Evolutionary conservation across 2,113 vertebrate genomes (phyloP).

Genomic region (Tiliqua scincoides): DNA sequence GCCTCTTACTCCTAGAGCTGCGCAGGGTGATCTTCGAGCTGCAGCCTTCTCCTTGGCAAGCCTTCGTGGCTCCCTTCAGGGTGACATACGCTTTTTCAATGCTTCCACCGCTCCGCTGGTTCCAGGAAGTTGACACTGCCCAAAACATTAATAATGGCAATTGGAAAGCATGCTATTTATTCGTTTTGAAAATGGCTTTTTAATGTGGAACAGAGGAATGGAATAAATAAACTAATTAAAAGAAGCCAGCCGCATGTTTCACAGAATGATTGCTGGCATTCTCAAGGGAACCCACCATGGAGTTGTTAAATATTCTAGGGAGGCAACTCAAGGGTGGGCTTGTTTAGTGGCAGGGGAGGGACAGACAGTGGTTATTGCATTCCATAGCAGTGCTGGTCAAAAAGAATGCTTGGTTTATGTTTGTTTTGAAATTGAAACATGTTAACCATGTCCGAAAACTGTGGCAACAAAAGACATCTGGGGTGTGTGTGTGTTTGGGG

Average conservation of each 20-base stretch:
- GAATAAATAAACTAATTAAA: conserved; percentile 43
- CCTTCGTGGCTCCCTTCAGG: conserved; percentile 4
- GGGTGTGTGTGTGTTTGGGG: conserved; percentile 18
- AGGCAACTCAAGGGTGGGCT: neutral
- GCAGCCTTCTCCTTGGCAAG: conserved; percentile 38
- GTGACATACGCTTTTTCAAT: conserved; percentile 39
- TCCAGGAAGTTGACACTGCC: conserved; percentile 49
- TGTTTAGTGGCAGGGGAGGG: neutral
- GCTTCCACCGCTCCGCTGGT: conserved; percentile 56
- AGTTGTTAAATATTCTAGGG: neutral
- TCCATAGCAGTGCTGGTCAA: conserved; percentile 22
- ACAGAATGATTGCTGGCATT: neutral
- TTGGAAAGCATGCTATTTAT: conserved; percentile 47
- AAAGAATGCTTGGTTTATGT: conserved; percentile 29
- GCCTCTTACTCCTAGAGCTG: neutral
- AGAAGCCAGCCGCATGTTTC: neutral
- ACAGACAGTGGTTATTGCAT: neutral
- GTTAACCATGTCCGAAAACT: conserved; percentile 45
- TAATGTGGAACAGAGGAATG: conserved; percentile 44
- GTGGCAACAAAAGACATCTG: conserved; percentile 57
- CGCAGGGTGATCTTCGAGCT: conserved; percentile 29
- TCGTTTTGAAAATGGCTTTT: conserved; percentile 48
- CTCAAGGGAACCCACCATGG: neutral
- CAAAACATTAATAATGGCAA: conserved; percentile 49
- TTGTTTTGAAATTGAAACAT: conserved; percentile 53